phyloP scores from a whole-genome alignment of 2,888 invertebrate genomes.

The Nomada ferruginata region DNA sequence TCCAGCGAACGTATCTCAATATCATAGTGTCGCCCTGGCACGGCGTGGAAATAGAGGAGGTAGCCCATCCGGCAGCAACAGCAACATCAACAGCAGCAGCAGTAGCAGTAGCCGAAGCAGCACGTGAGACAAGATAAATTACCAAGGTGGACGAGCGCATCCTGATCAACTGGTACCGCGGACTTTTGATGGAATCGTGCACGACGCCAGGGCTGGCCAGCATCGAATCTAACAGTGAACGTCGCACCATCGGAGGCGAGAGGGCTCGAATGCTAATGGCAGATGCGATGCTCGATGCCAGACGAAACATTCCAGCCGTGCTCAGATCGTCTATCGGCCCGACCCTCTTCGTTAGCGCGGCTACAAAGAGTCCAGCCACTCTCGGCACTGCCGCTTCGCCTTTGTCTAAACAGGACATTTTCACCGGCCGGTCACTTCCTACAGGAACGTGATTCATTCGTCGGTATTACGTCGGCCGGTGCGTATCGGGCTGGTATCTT shows the following conservation, averaged over 20 bases:
- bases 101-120: conserved; percentile 14
- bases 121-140: conserved; percentile 62
- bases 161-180: conserved; percentile 59
- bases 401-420: conserved; percentile 61
- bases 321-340: conserved; percentile 78
- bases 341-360: conserved; percentile 77
- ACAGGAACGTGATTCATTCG: conserved; percentile 55
- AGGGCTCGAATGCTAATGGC: conserved; percentile 77
- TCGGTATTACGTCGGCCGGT: conserved; percentile 40
- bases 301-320: conserved; percentile 79
- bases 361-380: conserved; percentile 47
- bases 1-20: conserved; percentile 32
- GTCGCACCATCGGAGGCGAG: conserved; percentile 63
- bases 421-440: conserved; percentile 53
- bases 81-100: not conserved
- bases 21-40: conserved; percentile 17
- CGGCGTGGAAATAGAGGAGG: conserved; percentile 40
- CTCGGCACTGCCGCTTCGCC: conserved; percentile 39
- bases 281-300: conserved; percentile 80
- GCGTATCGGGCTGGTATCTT: conserved; percentile 52
- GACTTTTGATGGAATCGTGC: conserved; percentile 63
- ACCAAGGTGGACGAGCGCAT: conserved; percentile 68
- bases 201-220: conserved; percentile 44
- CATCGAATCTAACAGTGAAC: conserved; percentile 61
- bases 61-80: conserved; percentile 43